Evolutionary conservation across 2,888 invertebrate species (phyloP).

Genomic region (Aproaerema taeniolella): DNA sequence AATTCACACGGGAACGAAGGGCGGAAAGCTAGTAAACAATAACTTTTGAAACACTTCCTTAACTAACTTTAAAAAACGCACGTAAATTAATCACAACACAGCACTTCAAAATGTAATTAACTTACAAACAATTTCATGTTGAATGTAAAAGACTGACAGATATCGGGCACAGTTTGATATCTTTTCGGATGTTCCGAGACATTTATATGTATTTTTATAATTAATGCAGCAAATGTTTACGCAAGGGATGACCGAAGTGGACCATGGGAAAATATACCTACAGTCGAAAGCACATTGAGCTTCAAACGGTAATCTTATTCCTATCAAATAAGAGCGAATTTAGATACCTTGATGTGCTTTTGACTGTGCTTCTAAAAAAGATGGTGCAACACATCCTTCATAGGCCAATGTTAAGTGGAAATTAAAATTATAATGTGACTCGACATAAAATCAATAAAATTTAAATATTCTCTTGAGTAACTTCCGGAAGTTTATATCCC

Average conservation of each 20-base stretch:
- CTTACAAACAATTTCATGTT: slow-evolving; percentile 22
- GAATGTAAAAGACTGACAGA: neutral
- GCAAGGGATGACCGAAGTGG: slow-evolving; percentile 9
- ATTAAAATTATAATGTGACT: neutral
- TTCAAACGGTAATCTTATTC: too few species aligned
- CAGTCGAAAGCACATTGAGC: neutral
- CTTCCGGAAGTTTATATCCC: too few species aligned
- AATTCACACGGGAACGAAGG: too few species aligned
- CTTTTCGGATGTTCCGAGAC: slow-evolving; percentile 4
- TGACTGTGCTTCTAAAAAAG: too few species aligned
- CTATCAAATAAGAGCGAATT: too few species aligned
- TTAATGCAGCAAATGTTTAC: slow-evolving; percentile 11
- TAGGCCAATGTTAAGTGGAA: slow-evolving; percentile 2
- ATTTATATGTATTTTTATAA: slow-evolving; percentile 11
- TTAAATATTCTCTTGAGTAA: too few species aligned
- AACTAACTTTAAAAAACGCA: too few species aligned
- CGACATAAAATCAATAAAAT: neutral
- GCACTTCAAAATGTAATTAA: neutral
- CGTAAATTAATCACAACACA: too few species aligned
- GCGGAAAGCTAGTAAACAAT: too few species aligned
- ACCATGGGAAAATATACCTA: neutral
- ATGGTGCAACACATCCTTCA: slow-evolving; percentile 3
- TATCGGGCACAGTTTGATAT: slow-evolving; percentile 3
- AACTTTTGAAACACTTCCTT: too few species aligned
- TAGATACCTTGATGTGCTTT: too few species aligned